phyloP scores from a whole-genome alignment of 2,888 invertebrate species.

The Venusia cambrica region DNA sequence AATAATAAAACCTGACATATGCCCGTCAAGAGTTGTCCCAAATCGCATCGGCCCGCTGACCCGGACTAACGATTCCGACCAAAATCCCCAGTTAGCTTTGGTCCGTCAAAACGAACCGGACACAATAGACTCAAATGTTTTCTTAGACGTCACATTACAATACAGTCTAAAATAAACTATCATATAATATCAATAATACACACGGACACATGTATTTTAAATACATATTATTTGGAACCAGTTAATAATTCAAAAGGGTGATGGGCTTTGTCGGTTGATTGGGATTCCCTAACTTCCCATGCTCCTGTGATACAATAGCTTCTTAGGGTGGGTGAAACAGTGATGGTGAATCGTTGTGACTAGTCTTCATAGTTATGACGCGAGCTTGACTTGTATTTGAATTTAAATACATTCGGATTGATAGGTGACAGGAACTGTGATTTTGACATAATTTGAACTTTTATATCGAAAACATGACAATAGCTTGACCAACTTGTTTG shows the following conservation, averaged over 20 bases:
- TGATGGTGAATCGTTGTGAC: slow-evolving; percentile 66
- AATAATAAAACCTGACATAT: slow-evolving; percentile 68
- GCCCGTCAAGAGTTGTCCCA: slow-evolving; percentile 75
- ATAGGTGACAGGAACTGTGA: slow-evolving; percentile 29
- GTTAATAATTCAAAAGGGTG: slow-evolving; percentile 57
- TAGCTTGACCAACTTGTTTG: too few relatives aligned
- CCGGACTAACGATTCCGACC: slow-evolving; percentile 75
- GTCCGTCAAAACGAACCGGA: slow-evolving; percentile 33
- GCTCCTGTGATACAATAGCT: slow-evolving; percentile 43
- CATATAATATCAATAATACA: slow-evolving; percentile 79
- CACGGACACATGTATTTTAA: slow-evolving; percentile 79
- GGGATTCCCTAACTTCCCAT: slow-evolving; percentile 68
- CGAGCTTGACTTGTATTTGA: slow-evolving; percentile 58
- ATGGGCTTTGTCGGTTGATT: slow-evolving; percentile 55
- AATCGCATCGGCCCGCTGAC: slow-evolving; percentile 79
- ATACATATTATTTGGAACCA: slow-evolving; percentile 76
- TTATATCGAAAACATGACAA: too few relatives aligned
- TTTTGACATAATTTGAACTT: slow-evolving; percentile 20
- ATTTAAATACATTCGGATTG: slow-evolving; percentile 51
- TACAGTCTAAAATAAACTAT: slow-evolving; percentile 74
- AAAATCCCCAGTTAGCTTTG: slow-evolving; percentile 63
- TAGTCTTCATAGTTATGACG: slow-evolving; percentile 67
- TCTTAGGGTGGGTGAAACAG: slow-evolving; percentile 38
- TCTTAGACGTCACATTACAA: slow-evolving; percentile 50
- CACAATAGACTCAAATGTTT: slow-evolving; percentile 36